Percentiles rank a stretch among this genome's conserved stretches.
Evolutionary conservation across 2,888 invertebrate genomes (phyloP).

Genomic region (Parnassius apollo): DNA sequence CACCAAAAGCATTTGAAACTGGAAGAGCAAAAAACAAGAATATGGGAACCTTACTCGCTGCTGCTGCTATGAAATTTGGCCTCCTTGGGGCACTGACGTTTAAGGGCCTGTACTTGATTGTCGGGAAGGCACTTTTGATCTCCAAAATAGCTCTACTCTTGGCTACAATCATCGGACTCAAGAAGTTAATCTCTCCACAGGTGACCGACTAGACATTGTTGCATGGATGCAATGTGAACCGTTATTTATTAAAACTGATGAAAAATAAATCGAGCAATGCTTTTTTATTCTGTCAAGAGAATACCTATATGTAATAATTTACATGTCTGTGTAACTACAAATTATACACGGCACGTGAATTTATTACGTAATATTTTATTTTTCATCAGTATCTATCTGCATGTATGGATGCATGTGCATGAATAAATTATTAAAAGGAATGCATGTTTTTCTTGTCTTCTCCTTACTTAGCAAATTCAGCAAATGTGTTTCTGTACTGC

Average conservation of each 20-base stretch:
- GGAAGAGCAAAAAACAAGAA: slow-evolving; percentile 88
- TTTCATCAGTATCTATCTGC: slow-evolving; percentile 23
- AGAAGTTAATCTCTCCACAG: slow-evolving; percentile 89
- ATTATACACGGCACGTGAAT: too few relatives aligned
- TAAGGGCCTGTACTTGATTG: slow-evolving; percentile 89
- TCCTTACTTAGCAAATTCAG: background rate
- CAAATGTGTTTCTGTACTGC: too few relatives aligned
- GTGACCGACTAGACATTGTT: slow-evolving; percentile 54
- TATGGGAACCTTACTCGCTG: slow-evolving; percentile 86
- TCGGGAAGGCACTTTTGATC: slow-evolving; percentile 91
- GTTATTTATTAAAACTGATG: slow-evolving; percentile 24
- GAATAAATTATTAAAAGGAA: slow-evolving; percentile 23
- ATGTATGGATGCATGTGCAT: slow-evolving; percentile 30
- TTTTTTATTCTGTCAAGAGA: background rate
- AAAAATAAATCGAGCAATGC: slow-evolving; percentile 2
- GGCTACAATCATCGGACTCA: slow-evolving; percentile 90
- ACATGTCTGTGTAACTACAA: too few relatives aligned
- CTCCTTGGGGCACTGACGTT: slow-evolving; percentile 90
- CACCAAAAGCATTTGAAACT: slow-evolving; percentile 79
- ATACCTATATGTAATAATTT: background rate
- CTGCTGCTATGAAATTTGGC: slow-evolving; percentile 90
- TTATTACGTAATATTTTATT: slow-evolving; percentile 7
- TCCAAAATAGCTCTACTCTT: slow-evolving; percentile 91
- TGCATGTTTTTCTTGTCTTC: slow-evolving; percentile 9
- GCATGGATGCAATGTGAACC: slow-evolving; percentile 14